phyloP scores from a whole-genome alignment of 30 jellyfish, hydroid and myxozoan species.

The Chrysaora quinquecirrha region DNA sequence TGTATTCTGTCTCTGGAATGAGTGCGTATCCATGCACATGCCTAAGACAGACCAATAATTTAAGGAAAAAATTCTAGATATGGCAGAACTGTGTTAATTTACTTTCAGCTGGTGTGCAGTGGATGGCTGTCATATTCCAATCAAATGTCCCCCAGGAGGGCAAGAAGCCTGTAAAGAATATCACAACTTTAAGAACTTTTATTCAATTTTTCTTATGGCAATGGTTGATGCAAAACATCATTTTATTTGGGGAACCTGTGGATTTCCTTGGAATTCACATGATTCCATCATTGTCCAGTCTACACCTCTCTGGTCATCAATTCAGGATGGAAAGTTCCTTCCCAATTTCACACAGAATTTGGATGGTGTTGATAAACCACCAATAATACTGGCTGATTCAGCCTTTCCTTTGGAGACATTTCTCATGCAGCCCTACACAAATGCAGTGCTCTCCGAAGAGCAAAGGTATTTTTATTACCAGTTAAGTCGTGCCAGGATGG shows the following conservation, averaged over 20 bases:
- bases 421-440: too few relatives aligned
- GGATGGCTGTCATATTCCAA: conserved; percentile 29
- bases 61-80: background rate
- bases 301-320: conserved; percentile 4
- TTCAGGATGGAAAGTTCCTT: background rate
- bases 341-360: background rate
- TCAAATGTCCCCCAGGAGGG: conserved; percentile 31
- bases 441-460: conserved; percentile 20
- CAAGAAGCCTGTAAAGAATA: conserved; percentile 4
- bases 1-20: conserved; percentile 13
- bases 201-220: conserved; percentile 12
- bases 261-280: conserved; percentile 63
- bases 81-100: conserved; percentile 16
- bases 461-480: conserved; percentile 57
- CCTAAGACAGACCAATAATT: background rate
- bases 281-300: conserved; percentile 52
- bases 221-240: conserved; percentile 45
- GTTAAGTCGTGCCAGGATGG: conserved; percentile 72
- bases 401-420: conserved; percentile 53
- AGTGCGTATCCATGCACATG: background rate
- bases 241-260: conserved; percentile 69
- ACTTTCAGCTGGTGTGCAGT: conserved; percentile 8
- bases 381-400: conserved; percentile 48
- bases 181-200: conserved; percentile 15
- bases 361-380: conserved; percentile 4